Conservation (phyloP, 2,888 invertebrate genomes). For the Xestia ashworthii region DNA sequence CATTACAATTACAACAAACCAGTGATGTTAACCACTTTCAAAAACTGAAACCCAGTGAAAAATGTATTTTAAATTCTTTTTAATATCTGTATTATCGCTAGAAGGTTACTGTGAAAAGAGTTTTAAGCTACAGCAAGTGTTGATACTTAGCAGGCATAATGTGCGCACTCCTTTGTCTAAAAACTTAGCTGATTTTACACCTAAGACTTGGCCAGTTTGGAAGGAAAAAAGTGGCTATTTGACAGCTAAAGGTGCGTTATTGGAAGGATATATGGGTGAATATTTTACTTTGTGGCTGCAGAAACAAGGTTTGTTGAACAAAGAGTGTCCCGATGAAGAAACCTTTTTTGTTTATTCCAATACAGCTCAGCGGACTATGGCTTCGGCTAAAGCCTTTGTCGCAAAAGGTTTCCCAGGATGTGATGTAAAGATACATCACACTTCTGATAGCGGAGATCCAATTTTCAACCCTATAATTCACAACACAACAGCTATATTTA, state of each 20-base stretch:
- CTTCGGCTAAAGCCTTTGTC: slow-evolving; percentile 81
- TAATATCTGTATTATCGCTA: slow-evolving; percentile 42
- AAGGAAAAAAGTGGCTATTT: slow-evolving; percentile 78
- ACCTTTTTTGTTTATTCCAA: slow-evolving; percentile 83
- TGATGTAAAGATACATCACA: slow-evolving; percentile 78
- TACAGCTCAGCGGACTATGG: slow-evolving; percentile 80
- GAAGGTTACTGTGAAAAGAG: slow-evolving; percentile 44
- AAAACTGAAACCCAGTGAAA: slow-evolving; percentile 12
- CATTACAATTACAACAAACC: not conserved
- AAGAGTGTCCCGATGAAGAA: slow-evolving; percentile 75
- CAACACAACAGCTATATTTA: slow-evolving; percentile 76
- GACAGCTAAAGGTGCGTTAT: slow-evolving; percentile 78
- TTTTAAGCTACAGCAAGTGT: slow-evolving; percentile 74
- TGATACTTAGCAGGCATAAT: slow-evolving; percentile 83
- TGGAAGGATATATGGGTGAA: slow-evolving; percentile 83
- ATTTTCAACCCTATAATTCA: slow-evolving; percentile 83
- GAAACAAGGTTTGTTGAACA: slow-evolving; percentile 71
- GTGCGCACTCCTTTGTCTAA: slow-evolving; percentile 81
- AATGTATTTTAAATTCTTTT: slow-evolving; percentile 41
- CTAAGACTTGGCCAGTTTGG: slow-evolving; percentile 81
- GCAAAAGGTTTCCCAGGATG: slow-evolving; percentile 80
- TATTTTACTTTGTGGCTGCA: slow-evolving; percentile 76
- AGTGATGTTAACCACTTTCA: not conserved
- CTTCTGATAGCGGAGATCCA: slow-evolving; percentile 73
- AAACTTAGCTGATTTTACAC: slow-evolving; percentile 74